These are phyloP conservation scores for Eudiplozoon nipponicum DNA, from an alignment of 2,888 invertebrate genomes.

Conservation along the genomic window DNA sequence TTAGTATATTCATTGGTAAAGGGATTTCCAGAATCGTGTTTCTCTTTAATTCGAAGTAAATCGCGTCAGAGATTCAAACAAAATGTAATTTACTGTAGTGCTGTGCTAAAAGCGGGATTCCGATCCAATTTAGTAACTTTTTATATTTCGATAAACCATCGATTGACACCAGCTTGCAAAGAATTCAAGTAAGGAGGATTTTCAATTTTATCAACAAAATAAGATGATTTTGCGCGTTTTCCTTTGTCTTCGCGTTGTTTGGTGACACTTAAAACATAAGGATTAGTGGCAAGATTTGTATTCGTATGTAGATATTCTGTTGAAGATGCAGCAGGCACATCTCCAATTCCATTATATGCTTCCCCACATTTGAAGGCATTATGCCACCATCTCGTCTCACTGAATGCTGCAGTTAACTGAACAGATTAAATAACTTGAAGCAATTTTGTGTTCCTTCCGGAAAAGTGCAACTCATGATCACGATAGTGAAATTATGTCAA, in stretches of 20 bases:
- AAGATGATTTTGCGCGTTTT: slow-evolving; percentile 64
- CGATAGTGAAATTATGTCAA: no score
- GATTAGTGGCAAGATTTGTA: slow-evolving; percentile 65
- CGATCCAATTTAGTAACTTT: slow-evolving; percentile 86
- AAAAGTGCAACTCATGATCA: no score
- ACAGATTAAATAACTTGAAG: no score
- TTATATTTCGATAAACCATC: slow-evolving; percentile 97
- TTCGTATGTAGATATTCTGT: slow-evolving; percentile 97
- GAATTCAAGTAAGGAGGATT: slow-evolving; percentile 83
- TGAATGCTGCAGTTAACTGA: no score
- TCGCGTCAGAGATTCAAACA: slow-evolving; percentile 93
- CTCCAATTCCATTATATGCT: slow-evolving; percentile 84
- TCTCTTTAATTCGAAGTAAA: slow-evolving; percentile 72
- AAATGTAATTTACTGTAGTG: slow-evolving; percentile 81
- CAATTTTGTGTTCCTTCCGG: no score
- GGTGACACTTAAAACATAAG: slow-evolving; percentile 47
- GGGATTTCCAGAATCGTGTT: slow-evolving; percentile 72
- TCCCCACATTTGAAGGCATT: slow-evolving; percentile 91
- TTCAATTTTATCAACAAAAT: slow-evolving; percentile 70
- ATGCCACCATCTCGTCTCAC: slow-evolving; percentile 90
- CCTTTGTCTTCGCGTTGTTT: slow-evolving; percentile 65
- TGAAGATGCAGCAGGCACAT: slow-evolving; percentile 88
- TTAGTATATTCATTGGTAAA: slow-evolving; percentile 68
- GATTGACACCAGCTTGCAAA: slow-evolving; percentile 74
- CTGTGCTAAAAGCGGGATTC: slow-evolving; percentile 85